A percentile compares a stretch with the other conserved stretches of the same genome.
Conservation (phyloP, 2,797 vertebrate genomes). For the Molossus alvarezi region DNA sequence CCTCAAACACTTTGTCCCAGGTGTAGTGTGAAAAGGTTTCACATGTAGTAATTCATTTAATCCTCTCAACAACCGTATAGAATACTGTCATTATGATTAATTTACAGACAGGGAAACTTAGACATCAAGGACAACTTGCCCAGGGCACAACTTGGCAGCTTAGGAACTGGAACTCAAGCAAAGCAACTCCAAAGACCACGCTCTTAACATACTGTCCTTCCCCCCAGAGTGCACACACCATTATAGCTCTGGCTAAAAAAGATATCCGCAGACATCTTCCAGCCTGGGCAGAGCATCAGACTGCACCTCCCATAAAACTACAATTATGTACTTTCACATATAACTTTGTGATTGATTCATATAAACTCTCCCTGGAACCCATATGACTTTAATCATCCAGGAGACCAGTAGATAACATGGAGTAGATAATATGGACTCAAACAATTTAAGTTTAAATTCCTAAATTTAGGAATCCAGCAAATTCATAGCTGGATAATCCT, state of each 20-base stretch:
- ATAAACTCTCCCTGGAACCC: constrained; percentile 23
- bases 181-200: not conserved
- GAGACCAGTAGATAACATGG: not conserved
- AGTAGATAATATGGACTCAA: not conserved
- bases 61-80: not conserved
- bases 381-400: not conserved
- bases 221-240: not conserved
- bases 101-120: not conserved
- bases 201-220: not conserved
- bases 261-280: not conserved
- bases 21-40: constrained; percentile 24
- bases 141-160: not conserved
- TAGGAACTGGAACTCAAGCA: not conserved
- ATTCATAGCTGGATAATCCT: constrained; percentile 20
- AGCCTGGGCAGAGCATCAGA: not conserved
- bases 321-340: constrained; percentile 23
- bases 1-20: not conserved
- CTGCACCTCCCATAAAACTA: not conserved
- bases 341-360: constrained; percentile 43
- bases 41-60: not conserved
- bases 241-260: not conserved
- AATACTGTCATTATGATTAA: not conserved
- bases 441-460: not conserved
- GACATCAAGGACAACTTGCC: not conserved
- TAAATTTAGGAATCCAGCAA: not conserved